Evolutionary conservation across 2,113 vertebrate species (phyloP).

Genomic region (Pandion haliaetus): DNA sequence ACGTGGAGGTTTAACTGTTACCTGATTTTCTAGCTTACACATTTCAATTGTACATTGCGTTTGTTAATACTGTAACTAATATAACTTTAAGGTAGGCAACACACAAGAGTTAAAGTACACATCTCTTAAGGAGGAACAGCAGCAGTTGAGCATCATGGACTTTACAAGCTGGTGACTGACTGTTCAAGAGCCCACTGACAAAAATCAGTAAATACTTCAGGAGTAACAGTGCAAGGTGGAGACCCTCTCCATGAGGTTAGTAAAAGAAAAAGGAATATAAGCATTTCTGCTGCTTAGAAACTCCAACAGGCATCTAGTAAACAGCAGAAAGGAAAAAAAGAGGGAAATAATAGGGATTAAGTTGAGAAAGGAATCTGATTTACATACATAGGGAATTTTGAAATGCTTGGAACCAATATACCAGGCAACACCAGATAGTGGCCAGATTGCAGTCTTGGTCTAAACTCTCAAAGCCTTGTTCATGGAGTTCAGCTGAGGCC

Average conservation of each 20-base stretch:
- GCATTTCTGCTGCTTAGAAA: background rate
- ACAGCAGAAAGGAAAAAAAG: background rate
- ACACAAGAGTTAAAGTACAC: background rate
- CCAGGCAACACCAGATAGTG: accelerated
- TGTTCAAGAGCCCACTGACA: background rate
- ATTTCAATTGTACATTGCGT: background rate
- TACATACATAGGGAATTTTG: background rate
- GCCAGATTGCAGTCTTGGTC: background rate
- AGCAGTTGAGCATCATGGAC: background rate
- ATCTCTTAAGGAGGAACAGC: background rate
- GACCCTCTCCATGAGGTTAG: background rate
- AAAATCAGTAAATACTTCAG: background rate
- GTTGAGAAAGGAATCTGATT: background rate
- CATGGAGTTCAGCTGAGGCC: background rate
- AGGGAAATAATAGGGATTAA: background rate
- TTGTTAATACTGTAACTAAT: background rate
- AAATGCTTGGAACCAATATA: background rate
- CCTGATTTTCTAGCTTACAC: background rate
- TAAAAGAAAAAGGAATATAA: background rate
- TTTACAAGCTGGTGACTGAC: background rate
- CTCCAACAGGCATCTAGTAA: background rate
- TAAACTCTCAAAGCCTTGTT: background rate
- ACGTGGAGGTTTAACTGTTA: background rate
- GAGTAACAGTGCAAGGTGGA: background rate
- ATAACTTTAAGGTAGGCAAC: background rate